A percentile compares a stretch with the other conserved stretches of the same genome.
Conservation (phyloP, 1,140 invertebrate genomes). For the Elymnias hypermnestra region DNA sequence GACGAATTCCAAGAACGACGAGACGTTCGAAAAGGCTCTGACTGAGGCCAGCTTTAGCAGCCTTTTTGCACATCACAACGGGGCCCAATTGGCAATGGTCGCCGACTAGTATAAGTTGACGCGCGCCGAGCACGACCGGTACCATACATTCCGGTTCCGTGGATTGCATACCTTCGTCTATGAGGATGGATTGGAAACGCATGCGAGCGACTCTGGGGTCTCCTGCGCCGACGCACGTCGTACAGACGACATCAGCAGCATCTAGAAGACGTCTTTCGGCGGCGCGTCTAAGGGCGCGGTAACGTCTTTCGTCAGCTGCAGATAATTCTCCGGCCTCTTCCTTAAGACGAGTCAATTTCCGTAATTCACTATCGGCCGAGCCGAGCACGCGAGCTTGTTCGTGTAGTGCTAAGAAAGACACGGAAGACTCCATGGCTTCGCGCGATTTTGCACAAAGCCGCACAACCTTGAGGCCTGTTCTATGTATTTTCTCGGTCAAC, state of each 20-base stretch:
- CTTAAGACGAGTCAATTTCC: constrained; percentile 97
- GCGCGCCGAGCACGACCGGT: constrained; percentile 97
- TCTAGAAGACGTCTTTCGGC: constrained; percentile 95
- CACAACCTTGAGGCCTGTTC: constrained; percentile 97
- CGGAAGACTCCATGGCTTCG: constrained; percentile 98
- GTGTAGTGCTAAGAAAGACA: constrained; percentile 97
- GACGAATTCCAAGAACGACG: constrained; percentile 96
- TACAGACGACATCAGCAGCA: constrained; percentile 98
- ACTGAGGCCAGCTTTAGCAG: constrained; percentile 95
- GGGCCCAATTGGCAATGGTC: constrained; percentile 99
- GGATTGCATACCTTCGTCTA: constrained; percentile 98
- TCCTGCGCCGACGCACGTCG: constrained; percentile 98
- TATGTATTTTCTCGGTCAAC: constrained; percentile 98
- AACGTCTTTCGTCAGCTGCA: constrained; percentile 95
- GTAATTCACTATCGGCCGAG: constrained; percentile 88
- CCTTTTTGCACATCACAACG: constrained; percentile 99
- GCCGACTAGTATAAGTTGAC: constrained; percentile 96
- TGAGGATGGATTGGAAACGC: constrained; percentile 97
- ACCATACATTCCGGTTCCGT: constrained; percentile 99
- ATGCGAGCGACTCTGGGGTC: constrained; percentile 93
- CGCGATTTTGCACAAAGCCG: constrained; percentile 98
- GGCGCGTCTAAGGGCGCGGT: constrained; percentile 92
- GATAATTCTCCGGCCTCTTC: constrained; percentile 98
- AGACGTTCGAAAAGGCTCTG: constrained; percentile 98
- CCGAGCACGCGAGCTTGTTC: constrained; percentile 98